A percentile compares a stretch with the other conserved stretches of the same genome.
Conservation (phyloP, 2,888 invertebrate species). For the Pyrrhia umbra region DNA sequence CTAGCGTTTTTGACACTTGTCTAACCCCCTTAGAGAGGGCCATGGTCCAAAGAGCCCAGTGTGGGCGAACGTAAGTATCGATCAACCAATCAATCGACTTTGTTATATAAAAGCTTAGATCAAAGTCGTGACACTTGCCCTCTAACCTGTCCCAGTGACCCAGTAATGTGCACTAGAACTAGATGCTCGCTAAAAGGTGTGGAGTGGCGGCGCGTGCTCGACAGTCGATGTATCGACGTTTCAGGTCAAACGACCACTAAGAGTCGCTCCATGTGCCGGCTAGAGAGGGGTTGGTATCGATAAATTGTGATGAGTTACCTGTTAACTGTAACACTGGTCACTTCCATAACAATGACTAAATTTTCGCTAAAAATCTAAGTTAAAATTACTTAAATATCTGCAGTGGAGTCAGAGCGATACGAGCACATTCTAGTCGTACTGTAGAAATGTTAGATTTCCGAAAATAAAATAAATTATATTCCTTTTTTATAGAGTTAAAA, state of each 20-base stretch:
- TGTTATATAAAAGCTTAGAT: conserved; percentile 7
- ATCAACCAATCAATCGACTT: conserved; percentile 29
- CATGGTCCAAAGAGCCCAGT: background rate
- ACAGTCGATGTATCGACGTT: conserved; percentile 81
- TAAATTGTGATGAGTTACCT: conserved; percentile 26
- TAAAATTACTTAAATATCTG: background rate
- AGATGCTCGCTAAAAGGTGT: conserved; percentile 74
- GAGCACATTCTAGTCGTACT: too few relatives aligned
- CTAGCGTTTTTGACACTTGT: too few relatives aligned
- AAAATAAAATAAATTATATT: too few relatives aligned
- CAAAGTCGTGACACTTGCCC: conserved; percentile 24
- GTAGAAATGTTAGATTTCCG: too few relatives aligned
- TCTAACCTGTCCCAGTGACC: conserved; percentile 79
- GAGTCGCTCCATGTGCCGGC: conserved; percentile 62
- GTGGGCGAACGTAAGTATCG: conserved; percentile 18
- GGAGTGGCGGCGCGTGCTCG: conserved; percentile 86
- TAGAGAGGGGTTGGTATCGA: conserved; percentile 56
- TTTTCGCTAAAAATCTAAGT: background rate
- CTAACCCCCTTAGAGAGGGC: background rate
- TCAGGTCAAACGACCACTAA: conserved; percentile 79
- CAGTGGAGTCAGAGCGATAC: too few relatives aligned
- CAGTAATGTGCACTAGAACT: conserved; percentile 70
- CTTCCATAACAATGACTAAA: background rate
- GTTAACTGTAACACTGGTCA: background rate
- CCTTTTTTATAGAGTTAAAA: too few relatives aligned